A percentile compares a stretch with the other conserved stretches of the same genome.
Conservation (phyloP, 2,113 vertebrate genomes). For the Gyps fulvus region DNA sequence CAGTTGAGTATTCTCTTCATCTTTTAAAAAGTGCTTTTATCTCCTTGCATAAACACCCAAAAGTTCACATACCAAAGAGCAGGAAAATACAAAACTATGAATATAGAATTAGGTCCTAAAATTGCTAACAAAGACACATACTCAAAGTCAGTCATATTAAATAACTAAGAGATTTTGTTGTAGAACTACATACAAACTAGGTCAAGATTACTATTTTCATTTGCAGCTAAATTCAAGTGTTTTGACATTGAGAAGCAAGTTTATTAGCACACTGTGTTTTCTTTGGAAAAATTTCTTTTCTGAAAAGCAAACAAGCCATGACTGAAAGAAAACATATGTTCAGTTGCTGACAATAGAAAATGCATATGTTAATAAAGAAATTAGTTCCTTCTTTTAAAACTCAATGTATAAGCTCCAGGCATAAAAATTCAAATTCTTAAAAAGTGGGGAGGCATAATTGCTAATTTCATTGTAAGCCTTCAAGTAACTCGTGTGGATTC, state of each 20-base stretch:
- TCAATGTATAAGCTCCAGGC: background rate
- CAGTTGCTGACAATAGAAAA: background rate
- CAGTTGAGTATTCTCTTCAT: background rate
- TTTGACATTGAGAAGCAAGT: background rate
- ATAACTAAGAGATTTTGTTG: background rate
- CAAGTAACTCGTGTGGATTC: background rate
- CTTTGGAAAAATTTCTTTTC: accelerated
- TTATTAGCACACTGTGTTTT: background rate
- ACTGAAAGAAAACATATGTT: background rate
- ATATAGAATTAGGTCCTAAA: background rate
- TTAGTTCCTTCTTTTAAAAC: background rate
- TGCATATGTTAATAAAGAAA: background rate
- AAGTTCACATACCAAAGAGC: background rate
- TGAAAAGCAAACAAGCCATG: background rate
- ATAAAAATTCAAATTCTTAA: background rate
- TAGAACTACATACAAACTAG: background rate
- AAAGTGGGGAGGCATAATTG: background rate
- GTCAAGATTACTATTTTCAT: background rate
- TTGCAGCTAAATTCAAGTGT: background rate
- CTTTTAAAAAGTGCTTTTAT: background rate
- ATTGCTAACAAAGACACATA: background rate
- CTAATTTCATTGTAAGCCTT: background rate
- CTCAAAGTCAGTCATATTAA: background rate
- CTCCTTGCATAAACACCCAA: background rate
- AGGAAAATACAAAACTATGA: background rate